Conservation (phyloP, 2,888 invertebrate genomes). For the Calameuta pallipes region DNA sequence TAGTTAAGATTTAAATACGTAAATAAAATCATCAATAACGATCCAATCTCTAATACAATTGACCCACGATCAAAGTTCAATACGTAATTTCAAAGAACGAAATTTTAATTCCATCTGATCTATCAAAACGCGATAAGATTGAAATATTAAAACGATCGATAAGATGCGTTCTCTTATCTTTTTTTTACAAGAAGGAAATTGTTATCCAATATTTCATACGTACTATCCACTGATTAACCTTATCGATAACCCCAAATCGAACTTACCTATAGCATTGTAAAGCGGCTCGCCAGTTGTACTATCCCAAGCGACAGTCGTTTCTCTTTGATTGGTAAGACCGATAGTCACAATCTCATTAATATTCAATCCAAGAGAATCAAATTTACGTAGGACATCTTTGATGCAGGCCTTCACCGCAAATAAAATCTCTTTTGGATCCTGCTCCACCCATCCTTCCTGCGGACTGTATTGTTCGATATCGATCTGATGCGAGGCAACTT, state of each 20-base stretch:
- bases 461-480: slow-evolving; percentile 85
- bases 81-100: not conserved
- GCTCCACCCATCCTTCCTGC: slow-evolving; percentile 94
- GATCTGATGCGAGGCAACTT: slow-evolving; percentile 83
- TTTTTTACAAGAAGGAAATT: not conserved
- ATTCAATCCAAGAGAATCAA: slow-evolving; percentile 71
- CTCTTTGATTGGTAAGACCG: slow-evolving; percentile 97
- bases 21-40: not conserved
- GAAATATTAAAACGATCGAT: not conserved
- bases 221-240: not conserved
- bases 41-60: not conserved
- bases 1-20: too few relatives aligned
- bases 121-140: not conserved
- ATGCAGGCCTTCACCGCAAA: slow-evolving; percentile 84
- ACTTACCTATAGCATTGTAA: slow-evolving; percentile 89
- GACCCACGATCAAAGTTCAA: not conserved
- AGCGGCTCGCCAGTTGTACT: slow-evolving; percentile 89
- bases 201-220: too few relatives aligned
- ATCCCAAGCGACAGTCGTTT: slow-evolving; percentile 98
- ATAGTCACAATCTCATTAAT: slow-evolving; percentile 82
- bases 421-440: slow-evolving; percentile 88
- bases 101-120: not conserved
- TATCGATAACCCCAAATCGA: not conserved
- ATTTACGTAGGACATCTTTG: slow-evolving; percentile 76
- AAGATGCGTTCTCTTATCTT: not conserved